Percentiles rank a stretch among this genome's conserved stretches.
Conservation (phyloP, 2,113 vertebrate genomes). For the Trogon melanurus region DNA sequence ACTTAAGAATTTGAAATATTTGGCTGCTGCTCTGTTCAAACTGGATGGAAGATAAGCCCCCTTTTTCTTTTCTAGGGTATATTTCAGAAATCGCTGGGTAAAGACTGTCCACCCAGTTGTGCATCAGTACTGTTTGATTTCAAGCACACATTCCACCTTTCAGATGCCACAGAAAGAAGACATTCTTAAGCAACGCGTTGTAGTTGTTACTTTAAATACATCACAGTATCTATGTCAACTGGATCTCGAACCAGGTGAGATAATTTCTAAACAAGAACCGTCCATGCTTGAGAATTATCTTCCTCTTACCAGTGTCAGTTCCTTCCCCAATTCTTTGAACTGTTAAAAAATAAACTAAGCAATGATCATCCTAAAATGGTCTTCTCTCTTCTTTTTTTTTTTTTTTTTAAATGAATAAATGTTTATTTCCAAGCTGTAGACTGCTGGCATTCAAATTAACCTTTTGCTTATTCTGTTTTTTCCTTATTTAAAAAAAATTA, state of each 20-base stretch:
- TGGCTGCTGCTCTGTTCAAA: not conserved
- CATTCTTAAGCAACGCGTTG: conserved; percentile 92
- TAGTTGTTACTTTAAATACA: conserved; percentile 97
- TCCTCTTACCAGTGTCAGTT: not conserved
- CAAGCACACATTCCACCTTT: conserved; percentile 94
- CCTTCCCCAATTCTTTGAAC: not conserved
- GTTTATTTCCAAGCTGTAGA: not conserved
- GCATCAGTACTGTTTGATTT: conserved; percentile 99
- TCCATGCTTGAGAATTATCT: not conserved
- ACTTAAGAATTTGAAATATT: not conserved
- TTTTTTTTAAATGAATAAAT: not conserved
- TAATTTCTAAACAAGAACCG: not conserved
- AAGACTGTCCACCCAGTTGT: conserved; percentile 98
- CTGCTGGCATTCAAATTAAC: not conserved
- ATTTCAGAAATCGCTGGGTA: conserved; percentile 99
- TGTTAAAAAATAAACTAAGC: not conserved
- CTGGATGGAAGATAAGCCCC: conserved; percentile 32
- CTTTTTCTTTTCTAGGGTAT: conserved; percentile 86
- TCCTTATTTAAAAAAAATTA: not conserved
- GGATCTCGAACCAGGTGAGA: conserved; percentile 94
- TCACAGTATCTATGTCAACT: conserved; percentile 99
- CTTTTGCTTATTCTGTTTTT: not conserved
- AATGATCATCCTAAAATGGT: not conserved
- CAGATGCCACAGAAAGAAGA: conserved; percentile 98
- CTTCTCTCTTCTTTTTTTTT: not conserved